Base-by-base conservation (phyloP, 2,888 invertebrate species). In the Bibio marci region DNA sequence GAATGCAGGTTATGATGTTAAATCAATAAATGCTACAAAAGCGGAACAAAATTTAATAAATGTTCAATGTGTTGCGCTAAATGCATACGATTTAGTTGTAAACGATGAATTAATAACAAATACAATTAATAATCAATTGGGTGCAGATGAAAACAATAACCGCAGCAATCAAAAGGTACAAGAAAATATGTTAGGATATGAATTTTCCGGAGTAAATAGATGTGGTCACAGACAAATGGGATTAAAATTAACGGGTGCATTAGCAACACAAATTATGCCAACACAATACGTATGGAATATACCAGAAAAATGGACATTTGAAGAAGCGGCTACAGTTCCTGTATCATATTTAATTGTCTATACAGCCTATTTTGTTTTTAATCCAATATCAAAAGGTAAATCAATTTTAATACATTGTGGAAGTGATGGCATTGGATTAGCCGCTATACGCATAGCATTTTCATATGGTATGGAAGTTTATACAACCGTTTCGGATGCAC, bases 51-150 rank as follows among this genome's bases (percentile, higher is more conserved):
- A 85, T 2, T 80, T 81, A 0, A 67, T 69, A 25, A 69, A 66
- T 1, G 70, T 83, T 1, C 70, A 78, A 50, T 88, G 81, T 53
- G 64, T 86, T 0, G 72, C 90, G 0, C 57, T 95, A 11, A 97
- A 95, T 63, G 95, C 94, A 73, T 76, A 87, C 51, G 95, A 95
- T 57, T 68, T 95, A 1, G 94, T 95, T 95, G 67, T 87, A 2
- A 87, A 92, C 0, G 86, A 86, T 2, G 94, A 91, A 2, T 87
- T 87, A 52, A 69, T 95, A 7, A 76, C 82, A 7, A 73, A 76
- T 0, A 92, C 94, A 55, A n/a, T n/a, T n/a, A n/a, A n/a, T n/a
- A n/a, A n/a, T n/a, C n/a, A n/a, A n/a, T n/a, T n/a, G n/a, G n/a
- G n/a, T n/a, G n/a, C n/a, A n/a, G n/a, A n/a, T n/a, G n/a, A n/a